phyloP scores from a whole-genome alignment of 2,797 vertebrate species.

The Tangara arthus region DNA sequence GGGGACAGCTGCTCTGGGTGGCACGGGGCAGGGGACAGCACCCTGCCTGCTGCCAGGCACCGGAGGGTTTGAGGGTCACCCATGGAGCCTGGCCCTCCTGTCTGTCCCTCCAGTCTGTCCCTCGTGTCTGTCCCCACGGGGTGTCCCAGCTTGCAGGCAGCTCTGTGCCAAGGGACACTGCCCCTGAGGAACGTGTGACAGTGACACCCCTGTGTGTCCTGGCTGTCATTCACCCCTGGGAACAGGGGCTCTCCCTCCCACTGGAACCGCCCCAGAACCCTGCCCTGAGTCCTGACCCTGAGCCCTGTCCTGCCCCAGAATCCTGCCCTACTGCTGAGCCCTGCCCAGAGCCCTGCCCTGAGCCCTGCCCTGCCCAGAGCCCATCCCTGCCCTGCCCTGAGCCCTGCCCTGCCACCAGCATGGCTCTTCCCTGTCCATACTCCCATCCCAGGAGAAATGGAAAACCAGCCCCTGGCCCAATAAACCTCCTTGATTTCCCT shows the following conservation, averaged over 20 bases:
- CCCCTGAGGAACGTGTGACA: fast-evolving
- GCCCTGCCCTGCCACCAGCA: background rate
- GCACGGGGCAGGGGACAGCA: fast-evolving
- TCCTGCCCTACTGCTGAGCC: too few species aligned
- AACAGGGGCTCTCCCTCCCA: background rate
- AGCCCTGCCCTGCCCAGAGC: too few species aligned
- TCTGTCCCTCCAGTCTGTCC: too few species aligned
- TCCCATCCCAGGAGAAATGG: fast-evolving
- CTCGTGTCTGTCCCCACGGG: fast-evolving
- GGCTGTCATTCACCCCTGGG: fast-evolving
- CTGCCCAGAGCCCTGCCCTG: too few species aligned
- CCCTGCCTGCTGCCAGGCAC: background rate
- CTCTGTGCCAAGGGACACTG: fast-evolving
- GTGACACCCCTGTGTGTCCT: background rate
- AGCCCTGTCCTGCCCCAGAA: too few species aligned
- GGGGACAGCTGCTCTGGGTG: background rate
- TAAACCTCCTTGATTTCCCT: fast-evolving
- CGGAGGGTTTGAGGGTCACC: fast-evolving
- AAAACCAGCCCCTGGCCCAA: background rate
- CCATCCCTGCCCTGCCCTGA: background rate
- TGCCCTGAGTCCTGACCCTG: background rate
- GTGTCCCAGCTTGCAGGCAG: fast-evolving
- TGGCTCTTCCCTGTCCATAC: fast-evolving
- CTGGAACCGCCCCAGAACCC: background rate
- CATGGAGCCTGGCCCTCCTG: fast-evolving